These are phyloP conservation scores for Calephelis perditalis DNA, from an alignment of 2,888 invertebrate species.

Conservation along the genomic window DNA sequence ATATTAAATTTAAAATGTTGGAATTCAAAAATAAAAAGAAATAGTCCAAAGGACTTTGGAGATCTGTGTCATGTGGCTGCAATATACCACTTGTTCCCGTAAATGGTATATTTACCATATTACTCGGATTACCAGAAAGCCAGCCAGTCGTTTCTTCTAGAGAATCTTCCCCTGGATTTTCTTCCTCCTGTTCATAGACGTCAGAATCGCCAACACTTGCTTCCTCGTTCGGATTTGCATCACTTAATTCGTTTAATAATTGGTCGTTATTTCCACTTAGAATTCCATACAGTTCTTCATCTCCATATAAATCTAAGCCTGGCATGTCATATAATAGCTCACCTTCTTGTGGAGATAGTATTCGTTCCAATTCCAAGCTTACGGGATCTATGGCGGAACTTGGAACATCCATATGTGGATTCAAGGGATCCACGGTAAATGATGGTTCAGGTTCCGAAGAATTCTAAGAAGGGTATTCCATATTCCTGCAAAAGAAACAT, in stretches of 20 bases:
- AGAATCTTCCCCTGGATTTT: constrained; percentile 12
- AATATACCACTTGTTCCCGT: constrained; percentile 30
- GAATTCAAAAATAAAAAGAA: constrained; percentile 29
- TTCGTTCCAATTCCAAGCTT: not conserved
- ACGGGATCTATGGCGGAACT: constrained; percentile 10
- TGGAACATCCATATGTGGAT: too few species aligned
- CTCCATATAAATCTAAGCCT: constrained; percentile 11
- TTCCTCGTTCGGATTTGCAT: constrained; percentile 1
- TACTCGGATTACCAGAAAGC: constrained; percentile 29
- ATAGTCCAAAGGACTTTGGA: constrained; percentile 27
- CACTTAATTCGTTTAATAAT: constrained; percentile 6
- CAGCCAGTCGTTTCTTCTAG: constrained; percentile 19
- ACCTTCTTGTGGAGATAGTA: constrained; percentile 14
- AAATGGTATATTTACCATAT: constrained; percentile 28
- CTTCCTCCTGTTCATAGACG: constrained; percentile 4
- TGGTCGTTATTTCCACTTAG: constrained; percentile 11
- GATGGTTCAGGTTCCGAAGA: constrained; percentile 11
- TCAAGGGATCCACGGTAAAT: not conserved
- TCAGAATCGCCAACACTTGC: not conserved
- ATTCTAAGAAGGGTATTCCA: not conserved
- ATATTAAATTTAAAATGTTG: constrained; percentile 26
- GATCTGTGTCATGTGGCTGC: constrained; percentile 28
- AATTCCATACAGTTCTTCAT: constrained; percentile 14
- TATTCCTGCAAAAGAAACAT: too few species aligned
- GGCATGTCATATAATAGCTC: constrained; percentile 4